Evolutionary conservation across 2,113 vertebrate species (phyloP).

Genomic region (Sardina pilchardus): DNA sequence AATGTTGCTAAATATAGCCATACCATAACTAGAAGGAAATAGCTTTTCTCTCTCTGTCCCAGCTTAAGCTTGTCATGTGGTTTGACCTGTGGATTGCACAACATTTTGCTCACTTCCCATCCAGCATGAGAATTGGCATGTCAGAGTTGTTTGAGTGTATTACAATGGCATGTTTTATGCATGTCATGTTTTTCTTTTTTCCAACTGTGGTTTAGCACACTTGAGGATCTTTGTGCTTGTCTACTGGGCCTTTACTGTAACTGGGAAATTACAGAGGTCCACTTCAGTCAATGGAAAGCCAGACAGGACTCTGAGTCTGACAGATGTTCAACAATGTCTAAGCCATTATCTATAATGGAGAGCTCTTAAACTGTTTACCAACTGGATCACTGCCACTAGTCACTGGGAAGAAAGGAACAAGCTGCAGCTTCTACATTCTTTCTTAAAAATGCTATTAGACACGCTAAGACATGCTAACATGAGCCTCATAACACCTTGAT

Average conservation of each 20-base stretch:
- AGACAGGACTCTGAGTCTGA: not conserved
- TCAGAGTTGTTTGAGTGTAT: not conserved
- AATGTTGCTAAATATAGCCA: slow-evolving; percentile 31
- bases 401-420: not conserved
- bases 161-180: not conserved
- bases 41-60: not conserved
- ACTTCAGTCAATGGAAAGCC: not conserved
- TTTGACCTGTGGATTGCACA: not conserved
- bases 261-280: not conserved
- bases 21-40: slow-evolving; percentile 26
- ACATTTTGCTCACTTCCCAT: not conserved
- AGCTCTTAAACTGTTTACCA: not conserved
- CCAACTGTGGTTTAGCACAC: not conserved
- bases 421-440: not conserved
- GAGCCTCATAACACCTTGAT: not conserved
- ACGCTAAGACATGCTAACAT: not conserved
- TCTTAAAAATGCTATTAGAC: not conserved
- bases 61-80: not conserved
- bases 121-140: not conserved
- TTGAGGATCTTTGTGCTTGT: not conserved
- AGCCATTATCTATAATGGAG: not conserved
- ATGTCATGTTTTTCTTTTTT: not conserved
- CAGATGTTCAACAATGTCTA: not conserved
- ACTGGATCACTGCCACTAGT: not conserved
- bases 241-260: too few relatives aligned